Evolutionary conservation across 2,113 vertebrate species (phyloP).

Genomic region (Phalacrocorax pelagicus): DNA sequence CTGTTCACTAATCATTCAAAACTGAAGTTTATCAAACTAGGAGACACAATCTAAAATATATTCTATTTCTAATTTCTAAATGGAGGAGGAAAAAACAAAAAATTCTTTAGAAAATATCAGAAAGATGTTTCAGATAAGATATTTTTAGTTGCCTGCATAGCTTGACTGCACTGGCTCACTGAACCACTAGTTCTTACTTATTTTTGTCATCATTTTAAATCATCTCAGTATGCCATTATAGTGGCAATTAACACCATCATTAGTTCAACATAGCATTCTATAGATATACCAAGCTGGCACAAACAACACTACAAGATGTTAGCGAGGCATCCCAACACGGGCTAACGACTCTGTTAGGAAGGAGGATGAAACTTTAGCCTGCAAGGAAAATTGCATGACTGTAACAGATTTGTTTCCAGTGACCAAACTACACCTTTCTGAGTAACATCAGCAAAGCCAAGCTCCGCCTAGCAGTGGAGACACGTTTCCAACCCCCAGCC

Average conservation of each 20-base stretch:
- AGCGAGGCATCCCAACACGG: not conserved
- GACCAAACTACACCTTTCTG: too few relatives aligned
- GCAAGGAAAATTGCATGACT: accelerated
- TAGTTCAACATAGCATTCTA: not conserved
- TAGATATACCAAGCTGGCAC: not conserved
- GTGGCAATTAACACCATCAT: not conserved
- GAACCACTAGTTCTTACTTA: not conserved
- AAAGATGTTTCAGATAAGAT: not conserved
- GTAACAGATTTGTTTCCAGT: not conserved
- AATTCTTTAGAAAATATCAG: not conserved
- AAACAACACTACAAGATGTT: not conserved
- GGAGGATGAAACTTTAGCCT: not conserved
- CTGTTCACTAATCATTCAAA: not conserved
- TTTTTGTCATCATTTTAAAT: not conserved
- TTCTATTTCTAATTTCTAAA: not conserved
- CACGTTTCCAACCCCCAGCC: not conserved
- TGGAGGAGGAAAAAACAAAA: not conserved
- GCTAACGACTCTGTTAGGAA: not conserved
- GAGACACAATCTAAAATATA: not conserved
- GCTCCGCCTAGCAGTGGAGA: not conserved
- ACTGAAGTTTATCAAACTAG: not conserved
- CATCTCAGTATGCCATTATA: not conserved
- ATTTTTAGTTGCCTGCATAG: not conserved
- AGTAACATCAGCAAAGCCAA: not conserved
- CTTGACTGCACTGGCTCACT: accelerated